Evolutionary conservation across 2,113 vertebrate genomes (phyloP), one percentile per base, ranked within the genome.

Genomic region (Notothenia rossii): DNA sequence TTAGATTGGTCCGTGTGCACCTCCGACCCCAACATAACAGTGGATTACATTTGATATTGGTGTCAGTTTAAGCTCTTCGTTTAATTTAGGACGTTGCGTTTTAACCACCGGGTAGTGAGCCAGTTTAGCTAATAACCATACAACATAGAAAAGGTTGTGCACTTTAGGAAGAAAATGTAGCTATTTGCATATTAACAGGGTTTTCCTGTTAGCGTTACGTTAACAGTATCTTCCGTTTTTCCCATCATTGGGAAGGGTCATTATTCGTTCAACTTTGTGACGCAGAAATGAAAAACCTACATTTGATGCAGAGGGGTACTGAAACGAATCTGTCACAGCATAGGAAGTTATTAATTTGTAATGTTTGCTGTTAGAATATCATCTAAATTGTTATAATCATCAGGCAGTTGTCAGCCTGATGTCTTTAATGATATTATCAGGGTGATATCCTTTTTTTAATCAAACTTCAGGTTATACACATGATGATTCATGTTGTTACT

Each of bases 1-100:
- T 87, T 77, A 33, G 55, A 36, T 69, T 60, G 72, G 46, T 60
- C 25, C 33, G 67, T 81, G 64, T 25, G 29, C 71, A 72, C 78
- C 86, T 59, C 86, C 86, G 77, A 83, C 88, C 75, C 83, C 77
- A 74, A 63, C 72, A 49, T 29, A 62, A 48, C 73, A 64, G 14
- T 71, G 60, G 63, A 80, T 82, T 83, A 54, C 72, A 82, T 84
- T 77, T 61, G 56, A 81, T 45, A 64, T 81, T 56, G 18, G 66
- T 76, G 84, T 84, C 75, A 72, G 59, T 81, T 71, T 62, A 69
- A 79, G 75, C 83, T 40, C 72, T 18, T 69, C 78, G 72, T 56
- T 70, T 51, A 48, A 17, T 72, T 71, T 29, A 72, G 67, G 54
- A 79, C 62, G 64, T 15, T 14, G 54, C 25, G 49, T 69, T 29